Percentiles rank a stretch among this genome's conserved stretches.
phyloP scores from a whole-genome alignment of 53 echinoderm and acorn worm genomes.

The Holothuria scabra region DNA sequence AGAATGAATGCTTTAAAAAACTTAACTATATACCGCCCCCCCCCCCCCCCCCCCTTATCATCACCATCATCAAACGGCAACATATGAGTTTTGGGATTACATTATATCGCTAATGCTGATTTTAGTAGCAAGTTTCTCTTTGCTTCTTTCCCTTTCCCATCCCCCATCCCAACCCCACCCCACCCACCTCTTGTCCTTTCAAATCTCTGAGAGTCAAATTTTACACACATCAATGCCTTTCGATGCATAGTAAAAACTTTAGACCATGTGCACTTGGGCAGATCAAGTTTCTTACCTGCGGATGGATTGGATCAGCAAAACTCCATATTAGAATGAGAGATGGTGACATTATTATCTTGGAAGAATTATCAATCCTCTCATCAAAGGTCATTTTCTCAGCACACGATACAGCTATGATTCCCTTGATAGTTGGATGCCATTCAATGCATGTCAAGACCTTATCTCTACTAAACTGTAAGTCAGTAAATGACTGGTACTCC shows the following conservation, averaged over 20 bases:
- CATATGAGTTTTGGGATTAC: too few relatives aligned
- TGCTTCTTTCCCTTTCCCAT: too few relatives aligned
- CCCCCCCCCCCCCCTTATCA: too few relatives aligned
- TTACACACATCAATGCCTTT: background rate
- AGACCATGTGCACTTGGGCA: background rate
- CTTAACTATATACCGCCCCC: too few relatives aligned
- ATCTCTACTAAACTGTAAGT: conserved; percentile 94
- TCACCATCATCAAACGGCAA: too few relatives aligned
- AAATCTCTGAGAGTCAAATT: background rate
- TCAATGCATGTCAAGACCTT: conserved; percentile 91
- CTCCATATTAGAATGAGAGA: conserved; percentile 96
- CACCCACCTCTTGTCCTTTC: too few relatives aligned
- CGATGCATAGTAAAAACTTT: background rate
- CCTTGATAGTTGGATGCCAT: conserved; percentile 97
- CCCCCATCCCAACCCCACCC: too few relatives aligned
- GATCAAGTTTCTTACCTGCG: conserved; percentile 71
- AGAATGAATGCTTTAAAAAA: too few relatives aligned
- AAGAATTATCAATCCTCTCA: conserved; percentile 85
- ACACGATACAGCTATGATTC: conserved; percentile 91
- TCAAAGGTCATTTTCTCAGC: conserved; percentile 92
- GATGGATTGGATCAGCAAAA: conserved; percentile 97
- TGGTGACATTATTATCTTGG: conserved; percentile 97
- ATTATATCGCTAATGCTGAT: too few relatives aligned
- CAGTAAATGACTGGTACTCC: conserved; percentile 99
- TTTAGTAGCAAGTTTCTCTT: too few relatives aligned